Evolutionary conservation across 92 coral and sea anemone species (phyloP).

Genomic region (Porites cylindrica): DNA sequence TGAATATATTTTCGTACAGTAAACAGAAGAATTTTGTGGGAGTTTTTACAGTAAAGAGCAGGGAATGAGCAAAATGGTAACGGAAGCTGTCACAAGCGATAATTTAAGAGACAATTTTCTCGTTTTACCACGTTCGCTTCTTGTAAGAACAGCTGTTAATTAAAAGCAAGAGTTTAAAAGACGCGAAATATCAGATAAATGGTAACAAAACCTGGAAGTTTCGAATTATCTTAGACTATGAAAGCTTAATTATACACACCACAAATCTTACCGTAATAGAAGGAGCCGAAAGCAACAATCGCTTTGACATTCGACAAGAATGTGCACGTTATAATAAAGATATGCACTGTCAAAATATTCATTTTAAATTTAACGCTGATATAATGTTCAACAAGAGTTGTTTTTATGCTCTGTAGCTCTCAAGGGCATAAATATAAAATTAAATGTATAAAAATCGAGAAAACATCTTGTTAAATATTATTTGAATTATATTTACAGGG

Average conservation of each 20-base stretch:
- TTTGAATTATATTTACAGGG: slow-evolving; percentile 11
- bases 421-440: background rate
- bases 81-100: background rate
- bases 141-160: background rate
- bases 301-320: background rate
- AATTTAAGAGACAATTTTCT: background rate
- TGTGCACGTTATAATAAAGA: background rate
- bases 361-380: no score
- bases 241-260: background rate
- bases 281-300: background rate
- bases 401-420: background rate
- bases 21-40: background rate
- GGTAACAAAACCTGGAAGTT: background rate
- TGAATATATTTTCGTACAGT: background rate
- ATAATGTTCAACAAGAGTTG: background rate
- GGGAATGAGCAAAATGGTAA: background rate
- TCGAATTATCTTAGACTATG: background rate
- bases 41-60: background rate
- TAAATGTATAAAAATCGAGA: background rate
- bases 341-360: background rate
- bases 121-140: background rate
- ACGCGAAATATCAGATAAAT: background rate
- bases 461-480: slow-evolving; percentile 20
- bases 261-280: background rate
- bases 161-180: background rate